Conservation (phyloP, 2,113 vertebrate species). For the Tringa solitaria region DNA sequence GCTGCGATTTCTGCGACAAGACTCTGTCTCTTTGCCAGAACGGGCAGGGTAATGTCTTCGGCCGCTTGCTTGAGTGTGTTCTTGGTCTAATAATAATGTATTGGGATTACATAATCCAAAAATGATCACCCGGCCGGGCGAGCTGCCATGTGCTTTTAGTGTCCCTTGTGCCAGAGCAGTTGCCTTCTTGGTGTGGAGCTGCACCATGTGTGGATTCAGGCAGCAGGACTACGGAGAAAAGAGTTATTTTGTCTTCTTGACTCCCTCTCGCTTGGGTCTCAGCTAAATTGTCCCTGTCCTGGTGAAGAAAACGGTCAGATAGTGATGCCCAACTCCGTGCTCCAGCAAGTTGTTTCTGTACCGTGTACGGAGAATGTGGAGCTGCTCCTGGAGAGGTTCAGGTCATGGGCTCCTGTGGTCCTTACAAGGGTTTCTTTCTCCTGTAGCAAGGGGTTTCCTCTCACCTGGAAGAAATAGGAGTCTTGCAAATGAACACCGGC, state of each 20-base stretch:
- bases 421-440: neutral
- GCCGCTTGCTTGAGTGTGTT: conserved; percentile 4
- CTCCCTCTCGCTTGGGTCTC: neutral
- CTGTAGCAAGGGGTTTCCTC: fast-evolving
- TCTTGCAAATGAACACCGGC: neutral
- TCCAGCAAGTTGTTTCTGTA: neutral
- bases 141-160: conserved; percentile 35
- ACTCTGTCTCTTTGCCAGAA: neutral
- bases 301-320: fast-evolving
- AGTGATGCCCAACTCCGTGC: fast-evolving
- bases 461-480: neutral
- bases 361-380: fast-evolving
- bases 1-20: neutral
- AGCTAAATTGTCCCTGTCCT: neutral
- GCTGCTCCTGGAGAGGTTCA: neutral
- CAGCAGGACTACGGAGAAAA: neutral
- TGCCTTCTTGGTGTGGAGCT: neutral
- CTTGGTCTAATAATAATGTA: conserved; percentile 17
- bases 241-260: neutral
- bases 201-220: neutral
- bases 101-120: conserved; percentile 33
- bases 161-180: conserved; percentile 26
- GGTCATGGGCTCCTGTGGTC: fast-evolving
- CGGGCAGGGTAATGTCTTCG: neutral
- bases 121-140: conserved; percentile 22